phyloP scores from a whole-genome alignment of 2,888 invertebrate species.

The Chirona hameri region DNA sequence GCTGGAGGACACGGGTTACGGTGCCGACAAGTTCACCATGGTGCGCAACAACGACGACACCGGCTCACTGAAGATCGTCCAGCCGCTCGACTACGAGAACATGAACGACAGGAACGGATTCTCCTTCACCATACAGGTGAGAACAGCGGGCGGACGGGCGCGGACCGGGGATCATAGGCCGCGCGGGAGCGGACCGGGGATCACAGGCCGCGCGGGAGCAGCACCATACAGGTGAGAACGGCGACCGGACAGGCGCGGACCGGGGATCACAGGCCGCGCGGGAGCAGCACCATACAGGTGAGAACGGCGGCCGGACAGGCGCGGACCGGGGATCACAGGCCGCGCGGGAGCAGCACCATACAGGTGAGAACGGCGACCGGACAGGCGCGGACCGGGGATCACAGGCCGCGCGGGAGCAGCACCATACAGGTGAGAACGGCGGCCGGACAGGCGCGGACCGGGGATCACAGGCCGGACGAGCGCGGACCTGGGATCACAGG shows the following conservation, averaged over 20 bases:
- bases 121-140: conserved; percentile 73
- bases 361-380: conserved; percentile 42
- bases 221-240: conserved; percentile 60
- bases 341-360: conserved; percentile 59
- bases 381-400: too few species aligned
- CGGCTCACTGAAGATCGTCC: conserved; percentile 89
- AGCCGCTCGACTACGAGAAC: conserved; percentile 93
- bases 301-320: neutral
- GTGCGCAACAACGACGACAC: conserved; percentile 93
- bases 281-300: conserved; percentile 58
- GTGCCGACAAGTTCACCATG: conserved; percentile 95
- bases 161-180: too few species aligned
- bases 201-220: too few species aligned
- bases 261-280: too few species aligned
- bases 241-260: too few species aligned
- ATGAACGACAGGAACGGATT: conserved; percentile 91
- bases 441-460: too few species aligned
- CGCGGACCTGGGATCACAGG: too few species aligned
- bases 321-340: too few species aligned
- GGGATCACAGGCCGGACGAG: too few species aligned
- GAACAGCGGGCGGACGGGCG: neutral
- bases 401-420: conserved; percentile 41
- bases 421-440: conserved; percentile 58
- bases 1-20: conserved; percentile 82
- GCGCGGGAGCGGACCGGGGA: too few species aligned